Evolutionary conservation across 2,113 vertebrate genomes (phyloP).

Genomic region (Plecturocebus donacophilus): DNA sequence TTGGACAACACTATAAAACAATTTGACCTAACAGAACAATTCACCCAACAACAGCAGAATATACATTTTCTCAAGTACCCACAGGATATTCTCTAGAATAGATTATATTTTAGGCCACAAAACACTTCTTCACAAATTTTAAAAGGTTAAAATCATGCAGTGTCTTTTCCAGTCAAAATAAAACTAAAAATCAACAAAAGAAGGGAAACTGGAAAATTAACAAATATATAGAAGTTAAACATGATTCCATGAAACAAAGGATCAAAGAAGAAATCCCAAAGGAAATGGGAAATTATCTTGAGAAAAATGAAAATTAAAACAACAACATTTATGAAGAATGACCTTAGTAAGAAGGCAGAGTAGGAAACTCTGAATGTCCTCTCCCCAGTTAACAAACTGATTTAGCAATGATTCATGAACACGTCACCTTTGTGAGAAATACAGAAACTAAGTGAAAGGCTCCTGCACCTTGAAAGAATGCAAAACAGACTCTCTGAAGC

Average conservation of each 20-base stretch:
- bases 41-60: neutral
- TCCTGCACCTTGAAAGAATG: neutral
- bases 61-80: neutral
- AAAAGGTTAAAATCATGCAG: neutral
- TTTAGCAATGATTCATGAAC: neutral
- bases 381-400: neutral
- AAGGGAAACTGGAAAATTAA: neutral
- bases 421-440: neutral
- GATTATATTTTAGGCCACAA: neutral
- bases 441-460: neutral
- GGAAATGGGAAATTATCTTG: neutral
- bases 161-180: neutral
- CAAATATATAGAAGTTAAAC: neutral
- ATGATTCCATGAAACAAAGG: neutral
- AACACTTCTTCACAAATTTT: neutral
- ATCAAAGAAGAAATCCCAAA: neutral
- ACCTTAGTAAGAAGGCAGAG: neutral
- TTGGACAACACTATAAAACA: neutral
- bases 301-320: neutral
- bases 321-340: neutral
- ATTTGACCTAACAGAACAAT: neutral
- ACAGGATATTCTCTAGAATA: neutral
- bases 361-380: neutral
- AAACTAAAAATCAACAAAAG: neutral
- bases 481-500: neutral